Percentiles rank a stretch among this genome's conserved stretches.
Evolutionary conservation across 2,797 vertebrate species (phyloP).

Genomic region (Benthosema pterotum): DNA sequence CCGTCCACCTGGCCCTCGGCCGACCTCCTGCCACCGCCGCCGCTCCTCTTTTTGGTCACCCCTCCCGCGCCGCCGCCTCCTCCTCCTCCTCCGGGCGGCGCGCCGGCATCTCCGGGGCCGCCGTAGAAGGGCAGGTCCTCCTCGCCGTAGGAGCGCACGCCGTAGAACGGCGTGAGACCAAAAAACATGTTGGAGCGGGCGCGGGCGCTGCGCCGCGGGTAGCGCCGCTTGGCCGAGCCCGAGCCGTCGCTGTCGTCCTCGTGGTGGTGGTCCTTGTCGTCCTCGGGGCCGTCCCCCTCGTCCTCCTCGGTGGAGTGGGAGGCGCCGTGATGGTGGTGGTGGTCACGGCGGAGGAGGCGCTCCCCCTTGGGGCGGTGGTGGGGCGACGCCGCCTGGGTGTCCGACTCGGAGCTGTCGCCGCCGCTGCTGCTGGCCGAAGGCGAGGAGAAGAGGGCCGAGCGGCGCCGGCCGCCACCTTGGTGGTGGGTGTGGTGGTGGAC

Average conservation of each 20-base stretch:
- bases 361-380: conserved; percentile 73
- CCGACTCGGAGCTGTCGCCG: conserved; percentile 82
- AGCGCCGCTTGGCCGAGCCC: conserved; percentile 92
- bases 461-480: conserved; percentile 64
- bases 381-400: conserved; percentile 73
- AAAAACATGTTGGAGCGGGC: conserved; percentile 99
- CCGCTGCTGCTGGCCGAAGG: conserved; percentile 80
- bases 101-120: conserved; percentile 79
- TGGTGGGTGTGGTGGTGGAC: no score
- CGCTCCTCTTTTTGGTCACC: conserved; percentile 84
- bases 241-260: conserved; percentile 89
- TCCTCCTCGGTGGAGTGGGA: conserved; percentile 64
- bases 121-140: conserved; percentile 95
- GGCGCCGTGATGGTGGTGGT: conserved; percentile 13
- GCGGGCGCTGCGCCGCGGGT: conserved; percentile 94
- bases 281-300: conserved; percentile 73
- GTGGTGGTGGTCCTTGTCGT: conserved; percentile 84
- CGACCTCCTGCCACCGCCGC: conserved; percentile 84
- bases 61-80: conserved; percentile 73
- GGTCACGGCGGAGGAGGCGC: conserved; percentile 47
- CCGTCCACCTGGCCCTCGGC: conserved; percentile 98
- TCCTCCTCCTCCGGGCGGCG: conserved; percentile 86
- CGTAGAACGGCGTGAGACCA: conserved; percentile 95
- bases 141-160: conserved; percentile 95
- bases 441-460: conserved; percentile 71